Percentiles rank a stretch among this genome's conserved stretches.
Evolutionary conservation across 2,113 vertebrate genomes (phyloP).

Genomic region (Crotalus viridis): DNA sequence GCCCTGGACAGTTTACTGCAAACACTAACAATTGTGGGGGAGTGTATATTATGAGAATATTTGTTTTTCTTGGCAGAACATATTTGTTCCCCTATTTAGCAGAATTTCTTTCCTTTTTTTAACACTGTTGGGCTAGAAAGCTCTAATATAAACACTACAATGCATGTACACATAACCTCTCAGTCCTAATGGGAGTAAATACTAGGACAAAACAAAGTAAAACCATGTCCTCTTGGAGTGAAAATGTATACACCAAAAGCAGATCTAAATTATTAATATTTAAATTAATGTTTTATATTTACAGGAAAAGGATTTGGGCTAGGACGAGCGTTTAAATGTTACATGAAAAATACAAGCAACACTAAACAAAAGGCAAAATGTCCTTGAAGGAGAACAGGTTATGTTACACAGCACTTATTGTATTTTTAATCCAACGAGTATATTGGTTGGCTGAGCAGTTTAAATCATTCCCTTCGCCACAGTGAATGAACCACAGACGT

Average conservation of each 20-base stretch:
- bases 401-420: background rate
- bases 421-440: conserved; percentile 5
- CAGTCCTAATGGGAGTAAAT: conserved; percentile 50
- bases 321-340: conserved; percentile 72
- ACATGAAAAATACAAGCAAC: conserved; percentile 62
- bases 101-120: conserved; percentile 27
- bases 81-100: conserved; percentile 32
- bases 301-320: conserved; percentile 72
- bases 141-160: conserved; percentile 4
- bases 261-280: conserved; percentile 76
- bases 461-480: background rate
- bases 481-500: background rate
- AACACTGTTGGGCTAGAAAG: conserved; percentile 19
- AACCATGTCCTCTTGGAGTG: conserved; percentile 42
- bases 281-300: conserved; percentile 79
- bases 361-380: conserved; percentile 45
- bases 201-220: conserved; percentile 56
- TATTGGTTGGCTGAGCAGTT: background rate
- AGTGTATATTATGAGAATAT: conserved; percentile 8
- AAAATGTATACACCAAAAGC: conserved; percentile 75
- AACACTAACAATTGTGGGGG: conserved; percentile 14
- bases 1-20: background rate
- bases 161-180: conserved; percentile 14
- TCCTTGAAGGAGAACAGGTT: conserved; percentile 1
- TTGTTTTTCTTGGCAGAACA: conserved; percentile 41